These are phyloP conservation scores for Pseudorhombus dupliciocellatus DNA, from an alignment of 2,113 vertebrate species.

Conservation along the genomic window DNA sequence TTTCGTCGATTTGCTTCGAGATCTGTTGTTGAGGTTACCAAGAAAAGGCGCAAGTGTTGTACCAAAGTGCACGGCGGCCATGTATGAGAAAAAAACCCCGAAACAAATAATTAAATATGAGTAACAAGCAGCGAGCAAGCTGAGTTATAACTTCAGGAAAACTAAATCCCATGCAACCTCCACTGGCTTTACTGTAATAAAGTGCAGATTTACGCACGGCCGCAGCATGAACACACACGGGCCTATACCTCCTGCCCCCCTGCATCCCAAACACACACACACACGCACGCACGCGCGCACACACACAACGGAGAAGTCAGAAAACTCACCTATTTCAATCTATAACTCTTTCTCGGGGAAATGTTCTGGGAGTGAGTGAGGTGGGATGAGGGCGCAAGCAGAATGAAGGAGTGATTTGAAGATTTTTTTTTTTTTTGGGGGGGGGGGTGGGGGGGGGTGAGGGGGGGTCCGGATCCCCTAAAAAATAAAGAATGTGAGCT, in stretches of 20 bases:
- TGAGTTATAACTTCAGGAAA: conserved; percentile 19
- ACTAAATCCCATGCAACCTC: conserved; percentile 31
- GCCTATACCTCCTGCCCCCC: not conserved
- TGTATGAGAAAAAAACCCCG: conserved; percentile 6
- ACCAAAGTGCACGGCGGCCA: conserved; percentile 15
- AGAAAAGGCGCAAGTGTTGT: conserved; percentile 46
- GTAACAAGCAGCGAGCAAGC: conserved; percentile 33
- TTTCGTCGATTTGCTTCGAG: conserved; percentile 46
- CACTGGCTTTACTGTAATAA: conserved; percentile 27
- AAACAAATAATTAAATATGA: conserved; percentile 45
- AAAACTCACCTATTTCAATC: conserved; percentile 87
- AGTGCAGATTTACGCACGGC: conserved; percentile 35
- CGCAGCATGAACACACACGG: conserved; percentile 20
- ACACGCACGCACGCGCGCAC: too few relatives aligned
- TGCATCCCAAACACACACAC: not conserved
- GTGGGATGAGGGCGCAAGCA: conserved; percentile 75
- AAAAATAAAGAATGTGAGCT: conserved; percentile 88
- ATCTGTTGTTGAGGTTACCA: conserved; percentile 46
- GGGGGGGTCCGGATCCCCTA: conserved; percentile 73
- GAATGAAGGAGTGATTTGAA: conserved; percentile 81
- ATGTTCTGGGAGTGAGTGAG: conserved; percentile 78
- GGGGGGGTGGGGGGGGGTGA: not conserved
- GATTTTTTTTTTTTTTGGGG: conserved; percentile 56
- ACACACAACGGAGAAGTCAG: conserved; percentile 44
- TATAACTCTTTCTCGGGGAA: conserved; percentile 77